phyloP scores from a whole-genome alignment of 2,888 invertebrate species.

The Lepidonotus clava region DNA sequence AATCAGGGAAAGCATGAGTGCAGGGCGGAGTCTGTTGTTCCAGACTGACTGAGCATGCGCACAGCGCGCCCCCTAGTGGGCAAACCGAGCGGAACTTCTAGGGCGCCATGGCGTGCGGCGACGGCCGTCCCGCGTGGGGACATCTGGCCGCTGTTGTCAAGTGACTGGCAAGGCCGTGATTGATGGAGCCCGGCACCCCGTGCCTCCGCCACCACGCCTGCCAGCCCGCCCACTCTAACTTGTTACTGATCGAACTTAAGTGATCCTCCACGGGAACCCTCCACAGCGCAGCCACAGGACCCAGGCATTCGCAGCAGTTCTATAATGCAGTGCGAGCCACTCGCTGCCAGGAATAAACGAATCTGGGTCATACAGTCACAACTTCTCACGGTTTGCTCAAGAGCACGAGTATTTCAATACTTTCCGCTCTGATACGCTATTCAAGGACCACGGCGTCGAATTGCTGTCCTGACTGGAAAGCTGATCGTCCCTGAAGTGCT shows the following conservation, averaged over 20 bases:
- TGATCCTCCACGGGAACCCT: neutral
- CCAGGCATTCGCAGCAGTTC: neutral
- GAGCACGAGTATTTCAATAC: conserved; percentile 24
- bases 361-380: too few relatives aligned
- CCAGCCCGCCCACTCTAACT: neutral
- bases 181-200: neutral
- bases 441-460: neutral
- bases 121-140: neutral
- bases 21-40: conserved; percentile 12
- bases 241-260: conserved; percentile 44
- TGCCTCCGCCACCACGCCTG: neutral
- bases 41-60: conserved; percentile 9
- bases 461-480: neutral
- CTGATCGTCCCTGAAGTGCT: neutral
- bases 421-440: conserved; percentile 13
- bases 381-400: too few relatives aligned
- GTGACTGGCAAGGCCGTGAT: neutral
- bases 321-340: neutral
- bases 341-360: too few relatives aligned
- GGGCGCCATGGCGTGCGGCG: neutral
- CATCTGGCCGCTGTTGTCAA: neutral
- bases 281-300: neutral
- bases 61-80: neutral
- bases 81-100: neutral
- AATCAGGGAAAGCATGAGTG: too few relatives aligned